phyloP scores from a whole-genome alignment of 2,113 vertebrate genomes.

The Halichoeres trimaculatus region DNA sequence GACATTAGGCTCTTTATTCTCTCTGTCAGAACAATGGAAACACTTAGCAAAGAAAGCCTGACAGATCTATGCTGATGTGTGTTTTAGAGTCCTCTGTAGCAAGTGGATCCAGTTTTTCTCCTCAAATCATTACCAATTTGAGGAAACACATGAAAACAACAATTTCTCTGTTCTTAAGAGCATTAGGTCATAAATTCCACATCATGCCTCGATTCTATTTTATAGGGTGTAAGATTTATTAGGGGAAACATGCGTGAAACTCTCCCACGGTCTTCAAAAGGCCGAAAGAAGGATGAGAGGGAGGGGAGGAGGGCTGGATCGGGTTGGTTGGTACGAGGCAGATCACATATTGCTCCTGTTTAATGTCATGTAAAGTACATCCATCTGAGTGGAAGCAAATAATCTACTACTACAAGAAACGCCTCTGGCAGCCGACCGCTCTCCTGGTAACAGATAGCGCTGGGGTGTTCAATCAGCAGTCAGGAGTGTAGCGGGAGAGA shows the following conservation, averaged over 20 bases:
- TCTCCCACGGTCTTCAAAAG: conserved; percentile 44
- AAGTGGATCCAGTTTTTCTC: conserved; percentile 58
- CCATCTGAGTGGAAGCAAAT: conserved; percentile 68
- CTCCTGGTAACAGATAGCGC: conserved; percentile 57
- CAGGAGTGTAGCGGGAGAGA: conserved; percentile 61
- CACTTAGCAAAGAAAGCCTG: conserved; percentile 57
- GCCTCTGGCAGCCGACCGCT: conserved; percentile 62
- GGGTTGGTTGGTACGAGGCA: conserved; percentile 23
- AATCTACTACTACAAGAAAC: conserved; percentile 63
- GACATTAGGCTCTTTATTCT: conserved; percentile 74
- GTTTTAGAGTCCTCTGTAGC: conserved; percentile 47
- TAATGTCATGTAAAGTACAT: conserved; percentile 77
- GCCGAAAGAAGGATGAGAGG: background rate
- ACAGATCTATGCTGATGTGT: conserved; percentile 47
- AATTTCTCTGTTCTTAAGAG: conserved; percentile 44
- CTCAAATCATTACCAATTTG: conserved; percentile 60
- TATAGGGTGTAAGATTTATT: conserved; percentile 51
- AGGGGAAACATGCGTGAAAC: conserved; percentile 56
- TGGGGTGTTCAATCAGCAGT: conserved; percentile 69
- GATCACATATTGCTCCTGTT: conserved; percentile 63
- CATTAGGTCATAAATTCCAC: conserved; percentile 60
- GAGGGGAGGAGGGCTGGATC: rapidly evolving
- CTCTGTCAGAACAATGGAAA: conserved; percentile 66
- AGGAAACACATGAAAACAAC: conserved; percentile 64
- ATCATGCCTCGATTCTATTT: conserved; percentile 49